These are phyloP conservation scores for Caradrina clavipalpis DNA, from an alignment of 2,888 invertebrate species.

Conservation along the genomic window DNA sequence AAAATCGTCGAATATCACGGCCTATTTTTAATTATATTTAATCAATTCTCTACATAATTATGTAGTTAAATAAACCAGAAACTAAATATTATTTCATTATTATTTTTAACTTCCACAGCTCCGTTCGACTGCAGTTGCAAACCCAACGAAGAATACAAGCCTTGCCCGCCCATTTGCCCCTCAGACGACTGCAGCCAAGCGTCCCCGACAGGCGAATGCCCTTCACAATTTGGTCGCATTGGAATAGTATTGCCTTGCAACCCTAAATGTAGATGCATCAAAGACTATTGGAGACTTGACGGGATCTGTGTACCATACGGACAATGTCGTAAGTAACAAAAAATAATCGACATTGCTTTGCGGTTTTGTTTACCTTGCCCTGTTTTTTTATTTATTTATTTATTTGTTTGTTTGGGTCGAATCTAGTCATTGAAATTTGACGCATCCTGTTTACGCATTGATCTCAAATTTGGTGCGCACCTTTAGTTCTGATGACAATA, in stretches of 20 bases:
- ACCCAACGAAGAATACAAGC: conserved; percentile 68
- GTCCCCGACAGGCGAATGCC: conserved; percentile 67
- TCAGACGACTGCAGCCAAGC: conserved; percentile 71
- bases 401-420: too few relatives aligned
- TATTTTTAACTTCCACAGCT: conserved; percentile 59
- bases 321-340: conserved; percentile 68
- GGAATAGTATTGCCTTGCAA: conserved; percentile 64
- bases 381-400: too few relatives aligned
- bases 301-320: conserved; percentile 73
- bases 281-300: conserved; percentile 69
- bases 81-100: too few relatives aligned
- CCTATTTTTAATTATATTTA: too few relatives aligned
- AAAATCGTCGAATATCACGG: too few relatives aligned
- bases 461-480: too few relatives aligned
- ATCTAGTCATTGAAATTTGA: too few relatives aligned
- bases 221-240: conserved; percentile 55
- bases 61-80: too few relatives aligned
- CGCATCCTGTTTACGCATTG: too few relatives aligned
- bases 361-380: too few relatives aligned
- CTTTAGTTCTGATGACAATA: too few relatives aligned
- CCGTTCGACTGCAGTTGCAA: conserved; percentile 66
- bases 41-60: too few relatives aligned
- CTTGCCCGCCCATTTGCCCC: conserved; percentile 73
- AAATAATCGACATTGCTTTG: background rate
- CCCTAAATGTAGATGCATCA: conserved; percentile 72